Percentiles rank a stretch among this genome's conserved stretches.
Evolutionary conservation across 2,797 vertebrate genomes (phyloP).

Genomic region (Hylomyscus alleni): DNA sequence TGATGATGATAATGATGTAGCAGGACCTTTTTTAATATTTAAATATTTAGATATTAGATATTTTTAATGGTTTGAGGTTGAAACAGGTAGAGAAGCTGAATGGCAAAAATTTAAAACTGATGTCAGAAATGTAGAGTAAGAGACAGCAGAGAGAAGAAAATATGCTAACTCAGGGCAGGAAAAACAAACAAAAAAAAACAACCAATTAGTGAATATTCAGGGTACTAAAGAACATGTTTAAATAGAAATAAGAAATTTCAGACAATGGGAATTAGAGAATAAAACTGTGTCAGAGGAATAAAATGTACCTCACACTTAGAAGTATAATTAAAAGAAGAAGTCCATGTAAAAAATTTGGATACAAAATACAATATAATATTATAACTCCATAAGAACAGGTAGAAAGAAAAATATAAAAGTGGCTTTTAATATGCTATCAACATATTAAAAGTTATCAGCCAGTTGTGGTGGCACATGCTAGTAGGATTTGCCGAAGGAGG

Average conservation of each 20-base stretch:
- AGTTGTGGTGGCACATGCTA: too few species aligned
- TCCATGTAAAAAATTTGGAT: not conserved
- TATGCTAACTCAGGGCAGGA: not conserved
- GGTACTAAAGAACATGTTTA: not conserved
- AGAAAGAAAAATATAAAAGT: not conserved
- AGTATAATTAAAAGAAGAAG: not conserved
- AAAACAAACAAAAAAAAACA: not conserved
- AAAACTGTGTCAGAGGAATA: not conserved
- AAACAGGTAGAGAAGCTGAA: not conserved
- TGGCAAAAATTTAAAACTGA: not conserved
- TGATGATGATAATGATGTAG: too few species aligned
- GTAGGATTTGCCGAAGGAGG: too few species aligned
- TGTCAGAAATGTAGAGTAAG: not conserved
- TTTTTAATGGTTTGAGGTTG: not conserved
- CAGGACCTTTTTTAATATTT: not conserved
- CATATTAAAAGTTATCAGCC: not conserved
- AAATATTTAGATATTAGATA: not conserved
- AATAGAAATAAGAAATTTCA: not conserved
- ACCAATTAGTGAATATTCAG: not conserved
- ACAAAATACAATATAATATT: not conserved
- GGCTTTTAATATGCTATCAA: not conserved
- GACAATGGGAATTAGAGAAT: not conserved
- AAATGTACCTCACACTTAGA: not conserved
- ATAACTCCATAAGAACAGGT: not conserved
- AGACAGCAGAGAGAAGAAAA: not conserved